These are phyloP conservation scores for Gibbula magus DNA, from an alignment of 2,888 invertebrate species.

Conservation along the genomic window DNA sequence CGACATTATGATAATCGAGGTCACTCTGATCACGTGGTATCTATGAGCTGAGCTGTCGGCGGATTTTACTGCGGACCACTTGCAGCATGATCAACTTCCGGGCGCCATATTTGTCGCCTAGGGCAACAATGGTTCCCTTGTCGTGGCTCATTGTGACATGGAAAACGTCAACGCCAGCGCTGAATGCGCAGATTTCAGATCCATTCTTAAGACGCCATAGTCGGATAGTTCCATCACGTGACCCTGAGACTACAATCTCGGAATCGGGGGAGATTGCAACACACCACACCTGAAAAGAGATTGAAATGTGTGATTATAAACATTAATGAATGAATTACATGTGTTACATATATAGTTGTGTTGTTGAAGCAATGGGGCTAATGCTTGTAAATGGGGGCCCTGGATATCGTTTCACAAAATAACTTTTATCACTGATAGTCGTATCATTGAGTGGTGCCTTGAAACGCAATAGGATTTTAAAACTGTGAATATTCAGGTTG, in stretches of 20 bases:
- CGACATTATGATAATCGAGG: background rate
- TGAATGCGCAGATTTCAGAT: constrained; percentile 71
- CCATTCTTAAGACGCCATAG: constrained; percentile 73
- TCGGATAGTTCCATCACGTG: constrained; percentile 73
- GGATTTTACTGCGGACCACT: constrained; percentile 67
- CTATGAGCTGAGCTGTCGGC: constrained; percentile 63
- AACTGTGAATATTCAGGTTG: too few species aligned
- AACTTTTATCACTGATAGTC: too few species aligned
- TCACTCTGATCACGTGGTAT: background rate
- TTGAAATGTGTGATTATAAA: background rate
- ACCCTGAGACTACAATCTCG: constrained; percentile 74
- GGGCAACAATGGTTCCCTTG: constrained; percentile 74
- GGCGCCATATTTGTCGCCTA: constrained; percentile 73
- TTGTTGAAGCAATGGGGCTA: too few species aligned
- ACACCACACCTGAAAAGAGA: constrained; percentile 71
- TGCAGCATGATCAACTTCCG: constrained; percentile 75
- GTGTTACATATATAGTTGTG: too few species aligned
- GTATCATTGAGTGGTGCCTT: too few species aligned
- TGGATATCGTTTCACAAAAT: too few species aligned
- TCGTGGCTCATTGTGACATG: constrained; percentile 73
- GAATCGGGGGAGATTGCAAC: constrained; percentile 72
- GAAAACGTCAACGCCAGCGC: constrained; percentile 74
- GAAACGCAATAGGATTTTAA: too few species aligned
- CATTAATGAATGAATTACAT: too few species aligned
- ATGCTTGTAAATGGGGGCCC: too few species aligned